Evolutionary conservation across 2,888 invertebrate species (phyloP), one percentile per base, ranked within the genome.

Genomic region (Rhagonycha fulva): DNA sequence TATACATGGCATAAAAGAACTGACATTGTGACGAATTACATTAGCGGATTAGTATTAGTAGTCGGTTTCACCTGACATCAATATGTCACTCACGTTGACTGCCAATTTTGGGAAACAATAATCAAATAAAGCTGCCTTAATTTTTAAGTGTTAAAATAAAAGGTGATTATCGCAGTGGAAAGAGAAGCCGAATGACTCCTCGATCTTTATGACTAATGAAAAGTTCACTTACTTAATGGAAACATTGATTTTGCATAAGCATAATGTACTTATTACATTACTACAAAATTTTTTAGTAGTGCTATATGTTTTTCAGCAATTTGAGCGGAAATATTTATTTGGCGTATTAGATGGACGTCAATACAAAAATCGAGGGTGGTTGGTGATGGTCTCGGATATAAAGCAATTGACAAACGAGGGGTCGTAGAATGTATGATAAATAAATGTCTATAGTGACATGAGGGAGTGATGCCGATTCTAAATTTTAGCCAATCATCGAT

Each of bases 11-110:
- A 84, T 82, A 85, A 85, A 82, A 80, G 83, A 81, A 80, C 82
- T 86, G 87, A 86, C 87, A 86, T 84, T 83, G 84, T 85, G 85
- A 87, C 86, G 86, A 86, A 87, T 87, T 84, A 83, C 86, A 86
- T 86, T 86, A 86, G 84, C 83, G 85, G 87, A 86, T 87, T 87
- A 87, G 86, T 83, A 82, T 80, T 81, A 87, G 86, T 83, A 82
- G 80, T 81, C 81, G 80, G 81, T 81, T 82, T 81, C 84, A 84
- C 83, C 84, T 84, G 84, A 85, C 82, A 83, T 84, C 84, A 83
- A 85, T 84, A 83, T 83, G 83, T 83, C 82, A 84, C 80, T 81
- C 79, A 74, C 76, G 75, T 78, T 77, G 76, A 28, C 47, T 26
- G 60, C 32, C 30, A 14, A 26, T 66, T 24, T 63, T 19, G 12